Evolutionary conservation across 2,888 invertebrate genomes (phyloP).

Genomic region (Antheraea assamensis): DNA sequence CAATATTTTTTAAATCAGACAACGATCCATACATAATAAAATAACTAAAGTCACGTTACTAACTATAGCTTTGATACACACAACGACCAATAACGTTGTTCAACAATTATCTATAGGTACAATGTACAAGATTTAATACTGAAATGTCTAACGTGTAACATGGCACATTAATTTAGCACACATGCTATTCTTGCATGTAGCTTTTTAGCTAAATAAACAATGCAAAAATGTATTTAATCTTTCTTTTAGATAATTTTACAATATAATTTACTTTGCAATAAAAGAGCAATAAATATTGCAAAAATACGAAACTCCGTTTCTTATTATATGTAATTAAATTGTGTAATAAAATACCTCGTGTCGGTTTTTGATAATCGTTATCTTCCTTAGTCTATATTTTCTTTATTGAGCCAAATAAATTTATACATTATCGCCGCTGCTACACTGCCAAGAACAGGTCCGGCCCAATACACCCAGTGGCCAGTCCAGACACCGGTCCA

Average conservation of each 20-base stretch:
- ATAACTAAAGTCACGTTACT: not conserved
- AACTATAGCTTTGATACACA: not conserved
- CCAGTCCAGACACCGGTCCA: constrained; percentile 84
- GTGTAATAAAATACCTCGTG: not conserved
- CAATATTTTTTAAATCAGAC: not conserved
- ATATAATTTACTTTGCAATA: not conserved
- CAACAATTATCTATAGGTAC: not conserved
- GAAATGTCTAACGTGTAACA: not conserved
- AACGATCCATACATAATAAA: not conserved
- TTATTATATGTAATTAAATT: not conserved
- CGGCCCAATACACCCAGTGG: constrained; percentile 90
- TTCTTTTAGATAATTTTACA: not conserved
- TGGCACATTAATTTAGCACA: not conserved
- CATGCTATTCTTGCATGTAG: not conserved
- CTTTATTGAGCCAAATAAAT: constrained; percentile 45
- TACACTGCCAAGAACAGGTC: constrained; percentile 74
- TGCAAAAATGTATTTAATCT: not conserved
- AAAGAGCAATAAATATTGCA: not conserved
- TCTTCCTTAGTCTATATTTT: constrained; percentile 15
- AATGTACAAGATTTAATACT: not conserved
- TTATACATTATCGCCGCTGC: constrained; percentile 59
- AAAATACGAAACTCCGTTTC: not conserved
- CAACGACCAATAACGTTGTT: not conserved
- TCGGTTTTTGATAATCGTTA: not conserved
- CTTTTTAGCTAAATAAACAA: not conserved